A percentile compares a stretch with the other conserved stretches of the same genome.
These are phyloP conservation scores for Pediacus dermestoides DNA, from an alignment of 2,888 invertebrate species.

Conservation along the genomic window DNA sequence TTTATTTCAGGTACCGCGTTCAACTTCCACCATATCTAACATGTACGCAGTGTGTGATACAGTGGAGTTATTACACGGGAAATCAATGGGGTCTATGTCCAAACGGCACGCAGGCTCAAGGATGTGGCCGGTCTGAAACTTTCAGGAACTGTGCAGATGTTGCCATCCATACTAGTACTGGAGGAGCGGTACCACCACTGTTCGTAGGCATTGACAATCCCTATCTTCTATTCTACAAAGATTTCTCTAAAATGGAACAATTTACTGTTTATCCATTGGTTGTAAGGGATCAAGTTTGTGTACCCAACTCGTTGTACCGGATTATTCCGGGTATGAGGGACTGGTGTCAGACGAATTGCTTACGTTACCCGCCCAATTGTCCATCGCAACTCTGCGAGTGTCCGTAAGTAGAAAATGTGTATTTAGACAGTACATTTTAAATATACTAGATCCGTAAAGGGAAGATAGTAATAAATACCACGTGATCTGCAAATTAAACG, in stretches of 20 bases:
- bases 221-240: conserved; percentile 73
- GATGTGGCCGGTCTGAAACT: conserved; percentile 87
- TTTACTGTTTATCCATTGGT: conserved; percentile 64
- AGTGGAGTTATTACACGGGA: conserved; percentile 90
- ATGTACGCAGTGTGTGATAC: conserved; percentile 86
- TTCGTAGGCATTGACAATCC: conserved; percentile 69
- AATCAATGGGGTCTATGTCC: conserved; percentile 89
- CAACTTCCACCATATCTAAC: conserved; percentile 77
- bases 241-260: conserved; percentile 62
- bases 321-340: conserved; percentile 70
- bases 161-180: conserved; percentile 74
- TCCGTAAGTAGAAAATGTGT: conserved; percentile 73
- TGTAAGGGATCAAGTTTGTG: conserved; percentile 78
- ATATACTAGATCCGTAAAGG: too few relatives aligned
- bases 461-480: too few relatives aligned
- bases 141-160: conserved; percentile 90
- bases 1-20: conserved; percentile 61
- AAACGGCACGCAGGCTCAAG: conserved; percentile 82
- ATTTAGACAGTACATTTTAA: too few relatives aligned
- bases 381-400: conserved; percentile 72
- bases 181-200: conserved; percentile 67
- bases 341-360: conserved; percentile 84
- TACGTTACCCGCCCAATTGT: conserved; percentile 83
- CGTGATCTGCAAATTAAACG: too few relatives aligned
- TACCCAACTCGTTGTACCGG: conserved; percentile 62